These are phyloP conservation scores for Microcebus jonahi DNA, from an alignment of 2,113 vertebrate genomes.

Conservation along the genomic window DNA sequence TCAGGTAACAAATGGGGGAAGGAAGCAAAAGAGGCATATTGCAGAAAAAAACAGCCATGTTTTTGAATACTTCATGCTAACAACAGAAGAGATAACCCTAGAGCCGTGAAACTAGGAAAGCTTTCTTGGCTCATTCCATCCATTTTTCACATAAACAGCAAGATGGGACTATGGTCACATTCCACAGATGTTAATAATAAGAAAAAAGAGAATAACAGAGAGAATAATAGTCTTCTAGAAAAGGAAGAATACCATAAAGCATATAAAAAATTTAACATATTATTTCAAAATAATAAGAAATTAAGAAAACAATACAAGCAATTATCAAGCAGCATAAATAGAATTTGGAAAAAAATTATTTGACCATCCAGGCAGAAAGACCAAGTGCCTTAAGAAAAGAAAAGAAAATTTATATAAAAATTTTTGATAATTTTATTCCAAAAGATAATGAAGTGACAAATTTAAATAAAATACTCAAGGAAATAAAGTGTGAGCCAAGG, in stretches of 20 bases:
- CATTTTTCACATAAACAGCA: neutral
- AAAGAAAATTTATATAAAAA: neutral
- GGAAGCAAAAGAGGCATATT: neutral
- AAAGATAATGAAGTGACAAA: neutral
- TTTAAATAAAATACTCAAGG: neutral
- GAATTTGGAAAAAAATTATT: neutral
- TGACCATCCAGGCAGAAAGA: conserved; percentile 21
- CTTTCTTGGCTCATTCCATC: neutral
- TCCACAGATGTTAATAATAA: neutral
- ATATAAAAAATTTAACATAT: conserved; percentile 7
- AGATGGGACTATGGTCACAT: neutral
- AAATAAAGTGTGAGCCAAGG: neutral
- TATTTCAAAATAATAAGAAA: conserved; percentile 14
- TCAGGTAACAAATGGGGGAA: neutral
- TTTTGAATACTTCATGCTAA: neutral
- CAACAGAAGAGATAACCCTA: neutral
- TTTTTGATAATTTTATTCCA: neutral
- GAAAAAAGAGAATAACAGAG: neutral
- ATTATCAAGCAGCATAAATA: neutral
- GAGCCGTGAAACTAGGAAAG: neutral
- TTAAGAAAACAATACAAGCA: neutral
- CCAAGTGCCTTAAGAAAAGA: neutral
- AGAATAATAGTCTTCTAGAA: neutral
- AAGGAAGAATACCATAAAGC: conserved; percentile 20
- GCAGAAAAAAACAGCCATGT: neutral